phyloP scores from a whole-genome alignment of 2,888 invertebrate genomes.

The Drosophila limbata region DNA sequence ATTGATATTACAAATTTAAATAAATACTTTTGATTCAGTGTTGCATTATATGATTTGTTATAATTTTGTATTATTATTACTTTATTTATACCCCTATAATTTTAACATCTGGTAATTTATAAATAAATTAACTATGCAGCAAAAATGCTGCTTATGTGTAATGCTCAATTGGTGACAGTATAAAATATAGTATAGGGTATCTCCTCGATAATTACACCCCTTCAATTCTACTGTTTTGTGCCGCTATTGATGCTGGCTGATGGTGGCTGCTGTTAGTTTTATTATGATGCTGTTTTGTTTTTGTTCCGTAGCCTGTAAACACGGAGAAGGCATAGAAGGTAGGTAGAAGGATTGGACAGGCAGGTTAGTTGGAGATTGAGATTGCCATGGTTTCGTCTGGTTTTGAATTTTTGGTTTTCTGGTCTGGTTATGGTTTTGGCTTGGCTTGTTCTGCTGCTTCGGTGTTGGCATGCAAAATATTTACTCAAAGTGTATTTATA shows the following conservation, averaged over 20 bases:
- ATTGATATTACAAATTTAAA: too few relatives aligned
- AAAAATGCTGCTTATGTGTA: too few relatives aligned
- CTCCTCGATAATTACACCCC: background rate
- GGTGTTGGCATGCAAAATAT: constrained; percentile 58
- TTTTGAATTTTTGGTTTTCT: constrained; percentile 1
- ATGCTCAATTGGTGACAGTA: too few relatives aligned
- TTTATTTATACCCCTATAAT: too few relatives aligned
- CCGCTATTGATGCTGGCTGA: constrained; percentile 9
- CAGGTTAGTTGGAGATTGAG: constrained; percentile 19
- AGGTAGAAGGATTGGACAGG: constrained; percentile 6
- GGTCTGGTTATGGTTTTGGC: constrained; percentile 19
- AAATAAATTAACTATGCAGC: too few relatives aligned
- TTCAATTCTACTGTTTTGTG: background rate
- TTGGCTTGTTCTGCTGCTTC: constrained; percentile 5
- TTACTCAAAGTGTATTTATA: constrained; percentile 66
- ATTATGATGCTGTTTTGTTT: constrained; percentile 44
- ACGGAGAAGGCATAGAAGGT: background rate
- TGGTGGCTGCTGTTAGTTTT: constrained; percentile 35
- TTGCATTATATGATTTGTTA: too few relatives aligned
- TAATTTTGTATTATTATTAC: too few relatives aligned
- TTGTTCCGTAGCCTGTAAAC: constrained; percentile 18
- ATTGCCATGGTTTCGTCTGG: constrained; percentile 5
- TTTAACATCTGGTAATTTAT: too few relatives aligned
- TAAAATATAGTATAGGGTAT: background rate
- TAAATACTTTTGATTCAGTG: too few relatives aligned